Evolutionary conservation across 92 coral and sea anemone species (phyloP), one percentile per base, ranked within the genome.

Genomic region (Paragorgia papillata): DNA sequence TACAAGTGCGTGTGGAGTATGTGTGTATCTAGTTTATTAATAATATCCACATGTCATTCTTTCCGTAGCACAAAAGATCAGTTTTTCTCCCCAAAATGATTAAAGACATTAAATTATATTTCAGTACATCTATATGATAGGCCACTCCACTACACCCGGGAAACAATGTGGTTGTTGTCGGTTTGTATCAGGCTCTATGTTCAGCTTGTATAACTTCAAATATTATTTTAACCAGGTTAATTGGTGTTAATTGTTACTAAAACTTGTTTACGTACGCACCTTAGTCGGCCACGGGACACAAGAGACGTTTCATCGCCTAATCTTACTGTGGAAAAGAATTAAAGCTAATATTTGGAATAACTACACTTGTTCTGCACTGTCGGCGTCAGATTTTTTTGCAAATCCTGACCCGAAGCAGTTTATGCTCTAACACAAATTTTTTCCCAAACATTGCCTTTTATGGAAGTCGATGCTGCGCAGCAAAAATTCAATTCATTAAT

Each of bases 191-290:
- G n/a, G 53, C 53, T 14, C 13, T 20, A 63, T 39, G 69, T 63
- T 63, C 27, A 63, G 18, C 44, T 34, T 19, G 27, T 44, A n/a
- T n/a, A 22, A 32, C 29, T 8, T 17, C 66, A 63, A 67, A 41
- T 41, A 66, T 66, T 66, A 41, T 41, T 54, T 67, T 67, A 67
- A 32, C 26, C 19, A 26, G 74, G 74, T 67, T 67, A 67, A 67
- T 67, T 67, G 74, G 74, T 67, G 74, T 67, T 67, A 67, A 67
- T 67, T 67, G 74, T 28, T 41, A 32, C 28, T 31, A 26, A 67
- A 67, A 67, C 44, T 51, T 67, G 57, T 67, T 67, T 67, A 67
- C 30, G 74, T 26, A 67, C 31, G 20, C 57, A 44, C 53, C 53
- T 46, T 65, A 22, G 20, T 46, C 50, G 43, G 73, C 73, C 39